Base-by-base conservation (phyloP, 37 sponge, comb jelly and placozoan genomes). In the Haliclona indistincta region DNA sequence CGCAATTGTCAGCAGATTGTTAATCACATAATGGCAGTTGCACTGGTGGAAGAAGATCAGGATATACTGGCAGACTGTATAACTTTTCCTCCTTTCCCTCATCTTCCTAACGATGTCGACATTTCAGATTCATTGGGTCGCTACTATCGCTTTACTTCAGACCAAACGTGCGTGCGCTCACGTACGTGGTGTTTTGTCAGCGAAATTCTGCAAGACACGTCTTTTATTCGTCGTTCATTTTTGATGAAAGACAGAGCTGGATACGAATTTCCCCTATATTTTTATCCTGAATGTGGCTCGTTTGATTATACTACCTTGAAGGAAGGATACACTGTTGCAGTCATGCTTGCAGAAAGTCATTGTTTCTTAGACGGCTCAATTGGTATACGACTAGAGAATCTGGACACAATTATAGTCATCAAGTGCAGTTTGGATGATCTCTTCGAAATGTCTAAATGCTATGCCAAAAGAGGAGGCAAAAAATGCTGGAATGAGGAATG, bases 351-450 rank as follows among this genome's bases (percentile, higher is more conserved):
- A 2, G 66, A 84, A 39, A 23, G 42, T 19, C 84, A 84, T 53
- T 33, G 63, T 39, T 74, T 84, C 41, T 20, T 84, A 52, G 84
- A 84, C 32, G 42, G 52, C 0, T 41, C 51, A 34, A 62, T 76
- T 61, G 84, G 84, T 29, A 45, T 84, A 8, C 68, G 84, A 11
- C 34, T 75, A 43, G 84, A 84, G n/a, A 37, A 68, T 37, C 55
- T 84, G 10, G 32, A 68, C 25, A 62, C 43, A 0, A 53, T 84
- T 28, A 52, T 19, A n/a, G 77, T 84, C 37, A 61, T 76, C 52
- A 32, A 32, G 2, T 61, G 77, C 20, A 55, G 51, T 8, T 40
- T 84, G 28, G 36, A 56, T 25, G 43, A 75, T 0, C 71, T 84
- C 1, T 36, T 75, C 30, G 42, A 33, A 25, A n/a, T 84, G 5